A percentile compares a stretch with the other conserved stretches of the same genome.
These are phyloP conservation scores for Tetranychus piercei DNA, from an alignment of 2,888 invertebrate species.

Conservation along the genomic window DNA sequence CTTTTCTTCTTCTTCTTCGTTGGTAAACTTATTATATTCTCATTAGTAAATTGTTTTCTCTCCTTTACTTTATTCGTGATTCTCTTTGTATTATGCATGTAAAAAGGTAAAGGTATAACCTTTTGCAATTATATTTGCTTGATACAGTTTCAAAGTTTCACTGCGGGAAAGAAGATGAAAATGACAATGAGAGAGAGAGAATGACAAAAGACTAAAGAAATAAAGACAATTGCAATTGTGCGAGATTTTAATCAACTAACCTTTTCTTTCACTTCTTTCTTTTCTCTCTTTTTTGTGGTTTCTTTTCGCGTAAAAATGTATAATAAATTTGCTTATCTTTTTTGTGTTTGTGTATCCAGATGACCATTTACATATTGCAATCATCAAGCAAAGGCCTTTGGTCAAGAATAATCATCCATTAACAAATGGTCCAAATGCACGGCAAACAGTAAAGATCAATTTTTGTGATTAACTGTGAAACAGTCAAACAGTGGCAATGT, in stretches of 20 bases:
- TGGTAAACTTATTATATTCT: not conserved
- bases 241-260: constrained; percentile 6
- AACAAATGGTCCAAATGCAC: too few species aligned
- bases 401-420: too few species aligned
- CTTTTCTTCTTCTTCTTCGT: too few species aligned
- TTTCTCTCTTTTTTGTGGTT: not conserved
- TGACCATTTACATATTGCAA: too few species aligned
- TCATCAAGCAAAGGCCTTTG: too few species aligned
- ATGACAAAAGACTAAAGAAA: not conserved
- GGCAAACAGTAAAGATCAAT: not conserved
- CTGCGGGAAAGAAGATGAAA: not conserved
- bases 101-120: too few species aligned
- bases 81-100: too few species aligned
- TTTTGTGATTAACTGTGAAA: too few species aligned
- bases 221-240: not conserved
- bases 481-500: too few species aligned
- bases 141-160: not conserved
- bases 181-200: not conserved
- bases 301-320: not conserved
- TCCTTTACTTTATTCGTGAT: not conserved
- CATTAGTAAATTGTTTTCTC: not conserved
- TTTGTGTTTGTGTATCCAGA: too few species aligned
- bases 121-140: too few species aligned
- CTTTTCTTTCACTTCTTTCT: not conserved
- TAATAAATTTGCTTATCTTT: not conserved